Evolutionary conservation across 2,888 invertebrate species (phyloP).

Genomic region (Plebejus melissa): DNA sequence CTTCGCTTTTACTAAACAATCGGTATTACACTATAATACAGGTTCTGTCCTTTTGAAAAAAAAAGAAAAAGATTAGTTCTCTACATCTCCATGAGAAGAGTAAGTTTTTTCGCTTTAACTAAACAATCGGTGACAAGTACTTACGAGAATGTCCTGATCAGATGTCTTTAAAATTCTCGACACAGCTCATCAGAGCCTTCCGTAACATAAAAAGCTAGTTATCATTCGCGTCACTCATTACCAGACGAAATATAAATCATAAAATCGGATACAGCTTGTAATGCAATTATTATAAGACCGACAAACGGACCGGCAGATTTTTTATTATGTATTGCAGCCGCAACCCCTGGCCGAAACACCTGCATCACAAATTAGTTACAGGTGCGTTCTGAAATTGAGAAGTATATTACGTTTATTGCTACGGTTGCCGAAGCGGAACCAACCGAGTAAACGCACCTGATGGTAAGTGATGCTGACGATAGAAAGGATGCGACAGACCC

Average conservation of each 20-base stretch:
- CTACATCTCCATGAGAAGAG: background rate
- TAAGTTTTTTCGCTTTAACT: background rate
- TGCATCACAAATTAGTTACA: constrained; percentile 26
- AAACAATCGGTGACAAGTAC: background rate
- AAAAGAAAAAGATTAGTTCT: background rate
- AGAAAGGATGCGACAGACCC: background rate
- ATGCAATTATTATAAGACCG: constrained; percentile 19
- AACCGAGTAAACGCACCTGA: background rate
- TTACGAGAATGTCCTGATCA: background rate
- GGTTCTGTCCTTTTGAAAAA: too few relatives aligned
- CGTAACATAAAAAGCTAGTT: background rate
- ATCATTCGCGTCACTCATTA: background rate
- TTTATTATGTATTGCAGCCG: constrained; percentile 19
- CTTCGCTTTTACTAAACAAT: too few relatives aligned
- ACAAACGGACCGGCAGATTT: constrained; percentile 18
- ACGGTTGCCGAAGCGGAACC: constrained; percentile 19
- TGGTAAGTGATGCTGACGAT: background rate
- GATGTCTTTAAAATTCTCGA: background rate
- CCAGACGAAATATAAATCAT: background rate
- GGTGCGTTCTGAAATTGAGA: constrained; percentile 24
- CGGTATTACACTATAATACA: too few relatives aligned
- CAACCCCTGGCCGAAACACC: constrained; percentile 20
- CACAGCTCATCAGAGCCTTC: background rate
- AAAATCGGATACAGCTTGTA: constrained; percentile 18
- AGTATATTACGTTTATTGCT: background rate